Conservation (phyloP, 2,888 invertebrate species). For the Melanostoma scalare region DNA sequence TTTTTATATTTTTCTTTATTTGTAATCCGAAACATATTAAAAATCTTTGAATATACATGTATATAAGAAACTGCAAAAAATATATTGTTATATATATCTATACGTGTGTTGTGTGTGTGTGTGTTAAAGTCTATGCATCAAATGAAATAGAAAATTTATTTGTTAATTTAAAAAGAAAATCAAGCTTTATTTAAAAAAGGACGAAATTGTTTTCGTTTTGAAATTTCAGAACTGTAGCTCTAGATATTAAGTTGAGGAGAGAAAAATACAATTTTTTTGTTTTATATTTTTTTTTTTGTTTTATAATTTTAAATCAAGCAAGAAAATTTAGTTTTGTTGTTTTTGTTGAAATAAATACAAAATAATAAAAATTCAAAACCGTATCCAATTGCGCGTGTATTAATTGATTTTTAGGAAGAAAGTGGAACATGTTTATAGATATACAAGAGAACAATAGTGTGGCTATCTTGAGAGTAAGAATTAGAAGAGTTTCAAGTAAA, state of each 20-base stretch:
- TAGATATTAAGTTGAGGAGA: conserved; percentile 3
- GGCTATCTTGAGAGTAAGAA: conserved; percentile 10
- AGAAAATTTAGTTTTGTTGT: conserved; percentile 11
- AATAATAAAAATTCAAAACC: conserved; percentile 50
- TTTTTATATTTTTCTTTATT: conserved; percentile 62
- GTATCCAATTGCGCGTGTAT: conserved; percentile 14
- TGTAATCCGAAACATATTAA: conserved; percentile 72
- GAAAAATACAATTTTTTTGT: conserved; percentile 23
- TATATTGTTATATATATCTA: conserved; percentile 66
- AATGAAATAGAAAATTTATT: conserved; percentile 31
- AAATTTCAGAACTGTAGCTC: neutral
- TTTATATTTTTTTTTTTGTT: conserved; percentile 20
- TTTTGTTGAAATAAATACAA: conserved; percentile 27
- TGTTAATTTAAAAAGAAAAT: conserved; percentile 18
- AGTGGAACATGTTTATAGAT: conserved; percentile 30
- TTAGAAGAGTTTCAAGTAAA: conserved; percentile 9
- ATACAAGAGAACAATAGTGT: conserved; percentile 14
- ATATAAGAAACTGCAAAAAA: conserved; percentile 73
- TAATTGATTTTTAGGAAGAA: neutral
- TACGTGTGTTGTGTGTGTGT: conserved; percentile 50
- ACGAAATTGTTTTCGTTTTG: neutral
- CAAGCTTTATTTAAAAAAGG: conserved; percentile 5
- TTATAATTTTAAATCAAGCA: conserved; percentile 51
- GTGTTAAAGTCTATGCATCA: conserved; percentile 43
- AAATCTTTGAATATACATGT: conserved; percentile 68